Percentiles rank a stretch among this genome's conserved stretches.
phyloP scores from a whole-genome alignment of 1,140 invertebrate species.

The Neotoxoptera formosana region DNA sequence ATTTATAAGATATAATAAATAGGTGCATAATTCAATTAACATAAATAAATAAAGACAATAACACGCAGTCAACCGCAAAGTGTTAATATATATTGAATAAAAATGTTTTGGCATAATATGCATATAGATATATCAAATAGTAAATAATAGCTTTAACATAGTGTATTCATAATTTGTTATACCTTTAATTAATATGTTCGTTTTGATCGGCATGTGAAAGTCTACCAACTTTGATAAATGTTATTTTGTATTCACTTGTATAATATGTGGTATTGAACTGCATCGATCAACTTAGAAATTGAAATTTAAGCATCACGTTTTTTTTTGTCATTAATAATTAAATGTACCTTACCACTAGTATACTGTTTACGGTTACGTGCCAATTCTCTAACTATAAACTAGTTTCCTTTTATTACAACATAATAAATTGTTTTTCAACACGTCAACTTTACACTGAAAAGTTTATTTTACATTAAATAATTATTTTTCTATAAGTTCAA shows the following conservation, averaged over 20 bases:
- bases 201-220: too few species aligned
- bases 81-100: not conserved
- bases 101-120: not conserved
- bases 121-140: too few species aligned
- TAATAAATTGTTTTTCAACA: not conserved
- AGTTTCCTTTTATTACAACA: not conserved
- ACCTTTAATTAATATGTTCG: too few species aligned
- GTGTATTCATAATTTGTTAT: too few species aligned
- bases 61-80: not conserved
- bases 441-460: not conserved
- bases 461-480: not conserved
- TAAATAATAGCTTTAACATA: too few species aligned
- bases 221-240: too few species aligned
- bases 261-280: too few species aligned
- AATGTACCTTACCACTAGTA: not conserved
- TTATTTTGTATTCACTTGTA: too few species aligned
- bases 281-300: not conserved
- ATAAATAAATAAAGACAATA: not conserved
- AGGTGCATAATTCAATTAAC: not conserved
- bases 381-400: not conserved
- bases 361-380: not conserved
- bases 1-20: not conserved
- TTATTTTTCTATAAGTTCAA: not conserved
- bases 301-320: not conserved
- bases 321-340: not conserved